phyloP scores from a whole-genome alignment of 2,888 invertebrate genomes.

The Synergus umbraculus region DNA sequence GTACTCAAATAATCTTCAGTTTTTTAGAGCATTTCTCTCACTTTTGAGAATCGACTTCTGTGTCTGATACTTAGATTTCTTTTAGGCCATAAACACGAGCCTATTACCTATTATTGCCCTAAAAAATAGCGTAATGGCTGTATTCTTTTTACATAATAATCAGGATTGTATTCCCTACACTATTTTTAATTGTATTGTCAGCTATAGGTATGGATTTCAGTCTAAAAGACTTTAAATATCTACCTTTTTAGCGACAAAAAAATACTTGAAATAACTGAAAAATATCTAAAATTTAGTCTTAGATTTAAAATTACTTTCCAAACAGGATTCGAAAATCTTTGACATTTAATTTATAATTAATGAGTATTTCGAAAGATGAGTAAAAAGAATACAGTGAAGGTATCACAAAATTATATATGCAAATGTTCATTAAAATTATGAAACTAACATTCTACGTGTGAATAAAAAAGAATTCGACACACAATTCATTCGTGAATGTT shows the following conservation, averaged over 20 bases:
- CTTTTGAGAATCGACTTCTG: constrained; percentile 18
- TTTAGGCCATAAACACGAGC: constrained; percentile 32
- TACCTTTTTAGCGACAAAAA: neutral
- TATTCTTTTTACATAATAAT: constrained; percentile 49
- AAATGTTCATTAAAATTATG: constrained; percentile 25
- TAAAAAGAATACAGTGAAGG: constrained; percentile 52
- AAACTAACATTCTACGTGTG: neutral
- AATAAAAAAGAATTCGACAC: neutral
- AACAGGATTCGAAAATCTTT: neutral
- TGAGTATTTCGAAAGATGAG: constrained; percentile 27
- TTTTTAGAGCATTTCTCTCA: neutral
- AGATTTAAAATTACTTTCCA: neutral
- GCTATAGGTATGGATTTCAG: neutral
- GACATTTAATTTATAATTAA: neutral
- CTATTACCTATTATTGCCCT: constrained; percentile 48
- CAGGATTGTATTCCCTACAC: constrained; percentile 19
- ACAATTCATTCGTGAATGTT: neutral
- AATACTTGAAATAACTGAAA: no score
- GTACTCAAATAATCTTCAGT: neutral
- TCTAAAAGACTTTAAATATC: neutral
- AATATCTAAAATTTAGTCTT: no score
- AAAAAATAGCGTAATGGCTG: constrained; percentile 43
- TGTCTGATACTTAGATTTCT: constrained; percentile 26
- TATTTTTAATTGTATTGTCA: constrained; percentile 1
- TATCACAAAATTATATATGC: constrained; percentile 52